Conservation (phyloP, 2,888 invertebrate genomes). For the Eustalomyia histrio region DNA sequence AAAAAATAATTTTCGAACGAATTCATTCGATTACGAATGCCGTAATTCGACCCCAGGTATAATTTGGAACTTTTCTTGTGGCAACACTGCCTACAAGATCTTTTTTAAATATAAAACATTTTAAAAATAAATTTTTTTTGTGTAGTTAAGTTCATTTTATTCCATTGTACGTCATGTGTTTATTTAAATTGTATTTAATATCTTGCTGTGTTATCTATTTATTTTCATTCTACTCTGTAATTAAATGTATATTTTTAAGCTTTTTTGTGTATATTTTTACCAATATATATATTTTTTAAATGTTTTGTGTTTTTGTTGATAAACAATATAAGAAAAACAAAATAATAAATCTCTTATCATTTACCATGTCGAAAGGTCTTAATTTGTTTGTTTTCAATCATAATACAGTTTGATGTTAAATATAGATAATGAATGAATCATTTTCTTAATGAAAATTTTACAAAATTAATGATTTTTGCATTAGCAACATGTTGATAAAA, state of each 20-base stretch:
- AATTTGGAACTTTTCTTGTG: no score
- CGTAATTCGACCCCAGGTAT: no score
- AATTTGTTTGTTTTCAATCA: not conserved
- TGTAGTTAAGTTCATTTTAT: not conserved
- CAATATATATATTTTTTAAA: no score
- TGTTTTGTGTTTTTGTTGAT: not conserved
- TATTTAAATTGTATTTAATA: constrained; percentile 17
- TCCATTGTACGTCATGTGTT: constrained; percentile 28
- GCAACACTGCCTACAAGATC: no score
- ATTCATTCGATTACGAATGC: no score
- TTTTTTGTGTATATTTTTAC: constrained; percentile 15
- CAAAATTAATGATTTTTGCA: no score
- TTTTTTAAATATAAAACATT: no score
- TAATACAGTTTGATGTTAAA: not conserved
- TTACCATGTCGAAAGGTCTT: not conserved
- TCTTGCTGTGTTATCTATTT: constrained; percentile 24
- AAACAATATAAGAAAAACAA: not conserved
- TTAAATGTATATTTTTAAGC: not conserved
- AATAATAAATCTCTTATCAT: not conserved
- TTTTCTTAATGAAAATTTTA: no score
- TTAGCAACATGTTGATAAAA: constrained; percentile 5
- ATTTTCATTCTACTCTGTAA: constrained; percentile 21
- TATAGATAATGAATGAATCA: no score
- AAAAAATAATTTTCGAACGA: no score
- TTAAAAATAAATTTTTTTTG: no score